Conservation (phyloP, 1,140 invertebrate species). For the Hestina assimilis region DNA sequence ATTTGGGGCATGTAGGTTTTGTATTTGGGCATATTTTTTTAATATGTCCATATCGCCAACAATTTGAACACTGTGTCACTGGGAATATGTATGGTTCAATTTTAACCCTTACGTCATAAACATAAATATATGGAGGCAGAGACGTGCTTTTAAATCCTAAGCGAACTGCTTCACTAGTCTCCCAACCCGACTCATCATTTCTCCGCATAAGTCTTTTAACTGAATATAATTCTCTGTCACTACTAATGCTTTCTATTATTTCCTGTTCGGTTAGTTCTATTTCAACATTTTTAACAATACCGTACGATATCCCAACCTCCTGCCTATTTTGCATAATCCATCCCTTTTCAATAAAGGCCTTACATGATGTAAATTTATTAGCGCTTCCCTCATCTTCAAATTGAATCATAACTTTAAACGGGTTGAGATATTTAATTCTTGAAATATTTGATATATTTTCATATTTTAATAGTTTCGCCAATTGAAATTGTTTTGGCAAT, state of each 20-base stretch:
- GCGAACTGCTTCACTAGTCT: neutral
- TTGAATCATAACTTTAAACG: slow-evolving; percentile 14
- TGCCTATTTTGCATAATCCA: slow-evolving; percentile 20
- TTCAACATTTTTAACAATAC: slow-evolving; percentile 25
- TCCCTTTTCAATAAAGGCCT: slow-evolving; percentile 3
- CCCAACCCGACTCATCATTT: slow-evolving; percentile 3
- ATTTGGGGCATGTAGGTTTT: slow-evolving; percentile 6
- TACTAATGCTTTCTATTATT: slow-evolving; percentile 14
- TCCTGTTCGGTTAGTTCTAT: slow-evolving; percentile 21
- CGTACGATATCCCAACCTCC: slow-evolving; percentile 25
- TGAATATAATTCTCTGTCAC: slow-evolving; percentile 5
- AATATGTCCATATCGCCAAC: slow-evolving; percentile 2
- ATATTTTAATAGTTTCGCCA: slow-evolving; percentile 10
- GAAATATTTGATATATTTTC: slow-evolving; percentile 11
- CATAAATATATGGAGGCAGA: neutral
- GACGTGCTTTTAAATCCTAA: neutral
- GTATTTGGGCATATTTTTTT: slow-evolving; percentile 1
- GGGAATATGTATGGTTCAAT: slow-evolving; percentile 26
- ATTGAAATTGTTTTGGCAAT: slow-evolving; percentile 24
- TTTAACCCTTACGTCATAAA: slow-evolving; percentile 11
- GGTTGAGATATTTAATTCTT: slow-evolving; percentile 17
- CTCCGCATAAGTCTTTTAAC: slow-evolving; percentile 7
- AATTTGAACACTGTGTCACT: slow-evolving; percentile 1
- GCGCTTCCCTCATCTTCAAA: slow-evolving; percentile 13
- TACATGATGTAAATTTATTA: slow-evolving; percentile 9